These are phyloP conservation scores for rat (Rattus norvegicus) DNA, from an alignment of 2,113 vertebrate genomes.

Conservation along the genomic window DNA sequence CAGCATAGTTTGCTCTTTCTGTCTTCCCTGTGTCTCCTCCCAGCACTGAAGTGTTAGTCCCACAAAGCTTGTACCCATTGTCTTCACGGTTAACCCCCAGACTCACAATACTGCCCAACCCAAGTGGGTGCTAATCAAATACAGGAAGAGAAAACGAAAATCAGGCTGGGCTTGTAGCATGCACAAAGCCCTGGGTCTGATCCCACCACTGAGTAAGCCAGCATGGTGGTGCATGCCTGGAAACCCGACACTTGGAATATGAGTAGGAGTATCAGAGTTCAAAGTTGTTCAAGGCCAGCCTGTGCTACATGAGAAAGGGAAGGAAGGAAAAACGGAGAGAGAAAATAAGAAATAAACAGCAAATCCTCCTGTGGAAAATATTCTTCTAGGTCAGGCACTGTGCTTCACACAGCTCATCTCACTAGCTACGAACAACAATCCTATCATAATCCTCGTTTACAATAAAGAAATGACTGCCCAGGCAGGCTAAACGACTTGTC, in stretches of 20 bases:
- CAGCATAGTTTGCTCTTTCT: not conserved
- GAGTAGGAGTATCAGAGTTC: not conserved
- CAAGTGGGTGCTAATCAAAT: not conserved
- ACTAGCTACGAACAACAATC: not conserved
- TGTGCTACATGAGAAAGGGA: not conserved
- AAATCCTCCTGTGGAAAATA: not conserved
- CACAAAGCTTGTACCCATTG: not conserved
- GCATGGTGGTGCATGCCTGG: not conserved
- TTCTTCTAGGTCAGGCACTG: not conserved
- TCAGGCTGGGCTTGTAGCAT: not conserved
- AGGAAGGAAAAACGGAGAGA: not conserved
- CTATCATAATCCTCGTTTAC: slow-evolving; percentile 17
- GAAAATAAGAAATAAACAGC: not conserved
- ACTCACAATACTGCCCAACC: not conserved
- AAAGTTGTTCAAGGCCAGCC: not conserved
- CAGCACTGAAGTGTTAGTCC: not conserved
- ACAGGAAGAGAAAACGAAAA: not conserved
- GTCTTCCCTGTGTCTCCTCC: not conserved
- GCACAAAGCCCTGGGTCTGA: not conserved
- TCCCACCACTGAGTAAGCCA: too few relatives aligned
- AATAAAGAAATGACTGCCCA: slow-evolving; percentile 15
- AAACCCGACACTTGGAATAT: not conserved
- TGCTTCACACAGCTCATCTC: not conserved
- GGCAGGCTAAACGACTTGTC: slow-evolving; percentile 28
- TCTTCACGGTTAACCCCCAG: not conserved